Evolutionary conservation across 2,113 vertebrate species (phyloP).

Genomic region (Amblyopsis rosae): DNA sequence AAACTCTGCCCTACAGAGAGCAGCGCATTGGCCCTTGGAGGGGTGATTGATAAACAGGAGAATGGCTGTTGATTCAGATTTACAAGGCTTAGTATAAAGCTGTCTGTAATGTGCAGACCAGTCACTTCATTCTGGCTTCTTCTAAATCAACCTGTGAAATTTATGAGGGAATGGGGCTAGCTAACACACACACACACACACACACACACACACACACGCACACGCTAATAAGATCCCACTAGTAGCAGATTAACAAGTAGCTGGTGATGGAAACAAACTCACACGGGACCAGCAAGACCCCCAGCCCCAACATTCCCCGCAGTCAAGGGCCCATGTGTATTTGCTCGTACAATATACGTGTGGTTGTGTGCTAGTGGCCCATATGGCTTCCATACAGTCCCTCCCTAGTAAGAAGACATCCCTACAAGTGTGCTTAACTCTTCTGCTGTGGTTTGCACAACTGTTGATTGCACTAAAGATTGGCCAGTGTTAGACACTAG

Average conservation of each 20-base stretch:
- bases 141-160: conserved; percentile 17
- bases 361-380: too few species aligned
- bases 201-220: conserved; percentile 7
- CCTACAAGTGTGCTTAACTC: background rate
- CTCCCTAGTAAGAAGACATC: too few species aligned
- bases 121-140: background rate
- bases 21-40: background rate
- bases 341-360: too few species aligned
- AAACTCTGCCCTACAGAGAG: background rate
- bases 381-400: too few species aligned
- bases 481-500: too few species aligned
- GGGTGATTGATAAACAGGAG: conserved; percentile 9
- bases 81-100: conserved; percentile 6
- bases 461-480: too few species aligned
- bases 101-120: conserved; percentile 1
- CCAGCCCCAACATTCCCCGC: too few species aligned
- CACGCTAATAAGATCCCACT: conserved; percentile 62
- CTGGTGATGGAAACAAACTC: conserved; percentile 69
- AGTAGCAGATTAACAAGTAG: conserved; percentile 62
- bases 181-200: conserved; percentile 1
- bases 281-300: too few species aligned
- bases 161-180: background rate
- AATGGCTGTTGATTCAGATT: background rate
- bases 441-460: background rate
- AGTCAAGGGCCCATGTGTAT: too few species aligned